Conservation (phyloP, 2,113 vertebrate genomes). For the Pheucticus melanocephalus region DNA sequence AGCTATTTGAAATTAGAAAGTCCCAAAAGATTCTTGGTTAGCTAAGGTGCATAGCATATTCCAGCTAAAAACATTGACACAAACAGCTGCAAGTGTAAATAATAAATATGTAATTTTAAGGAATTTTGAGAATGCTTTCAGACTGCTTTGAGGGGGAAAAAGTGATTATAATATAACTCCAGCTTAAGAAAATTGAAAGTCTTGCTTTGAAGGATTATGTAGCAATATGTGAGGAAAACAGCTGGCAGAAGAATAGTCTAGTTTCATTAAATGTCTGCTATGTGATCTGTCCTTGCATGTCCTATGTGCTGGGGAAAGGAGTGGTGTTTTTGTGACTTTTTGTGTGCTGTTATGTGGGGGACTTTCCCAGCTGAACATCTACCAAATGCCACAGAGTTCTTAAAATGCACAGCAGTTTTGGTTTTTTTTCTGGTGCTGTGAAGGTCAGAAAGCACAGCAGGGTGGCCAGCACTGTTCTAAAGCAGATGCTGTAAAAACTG, state of each 20-base stretch:
- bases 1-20: neutral
- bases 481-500: neutral
- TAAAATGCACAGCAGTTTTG: neutral
- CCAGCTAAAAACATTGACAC: neutral
- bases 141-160: neutral
- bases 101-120: neutral
- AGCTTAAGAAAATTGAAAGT: neutral
- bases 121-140: neutral
- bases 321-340: neutral
- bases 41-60: neutral
- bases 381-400: neutral
- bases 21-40: neutral
- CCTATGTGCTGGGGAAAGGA: neutral
- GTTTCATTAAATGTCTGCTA: neutral
- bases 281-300: neutral
- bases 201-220: neutral
- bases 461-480: neutral
- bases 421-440: neutral
- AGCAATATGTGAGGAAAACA: neutral
- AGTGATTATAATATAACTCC: neutral
- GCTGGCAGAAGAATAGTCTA: neutral
- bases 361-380: neutral
- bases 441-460: neutral
- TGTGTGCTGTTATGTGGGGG: neutral
- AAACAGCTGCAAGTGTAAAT: neutral